phyloP scores from a whole-genome alignment of 2,888 invertebrate genomes.

The Sphaerophoria rueppellii region DNA sequence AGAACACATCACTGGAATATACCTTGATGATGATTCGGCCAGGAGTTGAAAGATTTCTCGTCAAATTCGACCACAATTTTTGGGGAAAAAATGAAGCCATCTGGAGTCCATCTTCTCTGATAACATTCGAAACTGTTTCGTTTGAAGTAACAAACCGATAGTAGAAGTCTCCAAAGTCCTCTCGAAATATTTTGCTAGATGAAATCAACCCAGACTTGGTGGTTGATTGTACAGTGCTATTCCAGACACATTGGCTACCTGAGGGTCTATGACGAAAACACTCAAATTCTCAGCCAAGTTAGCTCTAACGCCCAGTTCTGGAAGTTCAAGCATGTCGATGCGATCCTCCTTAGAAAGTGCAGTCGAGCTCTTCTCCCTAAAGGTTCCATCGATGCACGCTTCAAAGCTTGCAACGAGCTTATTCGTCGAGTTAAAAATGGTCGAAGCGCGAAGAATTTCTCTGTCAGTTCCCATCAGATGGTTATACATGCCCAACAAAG shows the following conservation, averaged over 20 bases:
- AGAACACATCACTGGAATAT: constrained; percentile 84
- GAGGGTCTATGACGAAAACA: constrained; percentile 80
- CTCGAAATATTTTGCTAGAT: constrained; percentile 49
- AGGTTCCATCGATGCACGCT: constrained; percentile 83
- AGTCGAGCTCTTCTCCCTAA: not conserved
- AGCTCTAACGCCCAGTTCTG: constrained; percentile 76
- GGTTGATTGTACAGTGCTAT: constrained; percentile 77
- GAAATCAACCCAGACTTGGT: not conserved
- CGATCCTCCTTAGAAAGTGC: not conserved
- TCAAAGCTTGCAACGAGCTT: constrained; percentile 85
- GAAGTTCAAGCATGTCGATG: constrained; percentile 67
- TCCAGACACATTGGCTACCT: constrained; percentile 78
- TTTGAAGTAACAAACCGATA: constrained; percentile 81
- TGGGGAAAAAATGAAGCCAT: constrained; percentile 84
- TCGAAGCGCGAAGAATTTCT: constrained; percentile 77
- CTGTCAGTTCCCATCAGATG: constrained; percentile 83
- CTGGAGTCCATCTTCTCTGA: constrained; percentile 82
- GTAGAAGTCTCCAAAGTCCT: constrained; percentile 74
- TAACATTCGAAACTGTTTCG: constrained; percentile 81
- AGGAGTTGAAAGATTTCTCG: constrained; percentile 57
- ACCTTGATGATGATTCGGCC: constrained; percentile 83
- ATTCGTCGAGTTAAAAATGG: constrained; percentile 86
- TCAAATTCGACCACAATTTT: constrained; percentile 79
- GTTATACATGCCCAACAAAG: constrained; percentile 80
- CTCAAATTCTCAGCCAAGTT: constrained; percentile 78